Evolutionary conservation across 2,888 invertebrate species (phyloP).

Genomic region (Hermaeophaga mercurialis): DNA sequence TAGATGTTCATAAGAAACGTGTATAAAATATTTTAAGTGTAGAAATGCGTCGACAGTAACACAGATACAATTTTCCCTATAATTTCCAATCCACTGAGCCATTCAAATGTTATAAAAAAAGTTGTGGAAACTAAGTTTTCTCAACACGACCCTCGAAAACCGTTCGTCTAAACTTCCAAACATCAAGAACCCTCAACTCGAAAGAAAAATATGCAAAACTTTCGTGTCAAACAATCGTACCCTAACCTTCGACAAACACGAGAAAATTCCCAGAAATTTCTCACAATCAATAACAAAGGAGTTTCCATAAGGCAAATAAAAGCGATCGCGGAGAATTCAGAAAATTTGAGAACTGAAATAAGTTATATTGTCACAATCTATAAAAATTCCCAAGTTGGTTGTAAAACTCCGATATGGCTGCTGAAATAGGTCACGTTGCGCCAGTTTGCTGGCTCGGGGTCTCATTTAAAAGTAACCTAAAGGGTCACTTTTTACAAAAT

Average conservation of each 20-base stretch:
- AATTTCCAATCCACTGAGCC: too few species aligned
- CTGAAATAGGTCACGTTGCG: neutral
- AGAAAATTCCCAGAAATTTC: conserved; percentile 6
- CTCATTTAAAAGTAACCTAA: neutral
- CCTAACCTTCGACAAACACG: conserved; percentile 21
- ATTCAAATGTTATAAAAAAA: too few species aligned
- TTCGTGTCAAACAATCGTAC: conserved; percentile 15
- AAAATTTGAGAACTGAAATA: conserved; percentile 5
- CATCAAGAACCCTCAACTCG: neutral
- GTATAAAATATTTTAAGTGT: too few species aligned
- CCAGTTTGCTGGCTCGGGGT: neutral
- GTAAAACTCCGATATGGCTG: conserved; percentile 1
- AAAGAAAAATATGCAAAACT: conserved; percentile 17
- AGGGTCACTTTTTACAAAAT: neutral
- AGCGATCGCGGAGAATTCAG: neutral
- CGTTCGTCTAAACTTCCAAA: conserved; percentile 5
- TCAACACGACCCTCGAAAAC: neutral
- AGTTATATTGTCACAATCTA: conserved; percentile 9
- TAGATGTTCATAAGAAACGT: too few species aligned
- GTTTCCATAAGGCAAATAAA: conserved; percentile 19
- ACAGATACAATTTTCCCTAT: too few species aligned
- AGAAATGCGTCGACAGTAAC: too few species aligned
- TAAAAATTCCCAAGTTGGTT: conserved; percentile 1
- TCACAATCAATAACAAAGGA: conserved; percentile 7
- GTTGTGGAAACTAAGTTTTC: conserved; percentile 7